A percentile compares a stretch with the other conserved stretches of the same genome.
phyloP scores from a whole-genome alignment of 2,888 invertebrate genomes.

The Dasysyrphus tricinctus region DNA sequence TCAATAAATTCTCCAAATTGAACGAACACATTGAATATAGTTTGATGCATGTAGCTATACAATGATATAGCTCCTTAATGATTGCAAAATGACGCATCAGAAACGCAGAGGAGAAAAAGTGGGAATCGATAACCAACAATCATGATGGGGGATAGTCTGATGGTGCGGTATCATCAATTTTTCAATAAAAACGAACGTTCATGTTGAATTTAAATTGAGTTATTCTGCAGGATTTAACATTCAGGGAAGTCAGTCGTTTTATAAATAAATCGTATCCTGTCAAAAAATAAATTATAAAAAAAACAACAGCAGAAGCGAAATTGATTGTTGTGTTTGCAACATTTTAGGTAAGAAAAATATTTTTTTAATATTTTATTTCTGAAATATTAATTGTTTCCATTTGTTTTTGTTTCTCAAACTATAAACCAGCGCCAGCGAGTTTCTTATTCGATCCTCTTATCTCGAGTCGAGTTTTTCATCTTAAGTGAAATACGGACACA shows the following conservation, averaged over 20 bases:
- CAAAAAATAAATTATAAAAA: no score
- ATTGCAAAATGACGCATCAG: slow-evolving; percentile 41
- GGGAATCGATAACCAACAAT: slow-evolving; percentile 22
- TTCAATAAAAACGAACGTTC: slow-evolving; percentile 22
- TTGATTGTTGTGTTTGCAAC: background rate
- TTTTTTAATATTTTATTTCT: background rate
- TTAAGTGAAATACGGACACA: no score
- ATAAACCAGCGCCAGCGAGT: no score
- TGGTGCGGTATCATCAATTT: slow-evolving; percentile 20
- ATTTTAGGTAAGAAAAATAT: slow-evolving; percentile 4
- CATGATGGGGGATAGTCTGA: background rate
- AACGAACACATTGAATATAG: background rate
- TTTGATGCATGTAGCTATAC: background rate
- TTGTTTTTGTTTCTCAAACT: no score
- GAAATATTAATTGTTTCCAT: no score
- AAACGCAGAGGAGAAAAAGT: background rate
- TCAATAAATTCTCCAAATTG: slow-evolving; percentile 27
- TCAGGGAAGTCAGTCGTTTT: slow-evolving; percentile 15
- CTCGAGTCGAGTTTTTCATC: no score
- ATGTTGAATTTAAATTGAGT: slow-evolving; percentile 52
- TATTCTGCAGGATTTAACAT: slow-evolving; percentile 48
- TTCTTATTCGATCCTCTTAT: no score
- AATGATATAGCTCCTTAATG: background rate
- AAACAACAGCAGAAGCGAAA: background rate
- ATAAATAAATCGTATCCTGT: slow-evolving; percentile 49